phyloP scores from a whole-genome alignment of 2,888 invertebrate genomes.

The Hemaris fuciformis region DNA sequence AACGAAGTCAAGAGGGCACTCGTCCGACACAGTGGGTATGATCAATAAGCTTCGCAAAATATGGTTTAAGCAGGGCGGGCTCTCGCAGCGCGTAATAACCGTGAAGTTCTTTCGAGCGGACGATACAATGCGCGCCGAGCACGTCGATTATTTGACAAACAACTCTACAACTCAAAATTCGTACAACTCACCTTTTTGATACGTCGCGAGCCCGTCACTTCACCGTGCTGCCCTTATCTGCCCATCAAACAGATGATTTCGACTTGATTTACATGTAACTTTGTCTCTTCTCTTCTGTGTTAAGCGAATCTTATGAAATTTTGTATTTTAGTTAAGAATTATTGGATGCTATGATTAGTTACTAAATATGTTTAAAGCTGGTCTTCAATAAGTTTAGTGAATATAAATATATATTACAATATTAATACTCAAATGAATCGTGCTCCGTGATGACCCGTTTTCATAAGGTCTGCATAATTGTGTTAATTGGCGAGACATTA shows the following conservation, averaged over 20 bases:
- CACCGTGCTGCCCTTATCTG: conserved; percentile 18
- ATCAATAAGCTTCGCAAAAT: conserved; percentile 37
- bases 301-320: too few species aligned
- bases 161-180: conserved; percentile 63
- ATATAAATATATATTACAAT: too few species aligned
- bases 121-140: conserved; percentile 51
- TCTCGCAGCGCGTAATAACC: conserved; percentile 54
- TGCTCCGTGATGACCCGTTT: too few species aligned
- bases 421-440: too few species aligned
- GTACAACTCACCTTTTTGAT: conserved; percentile 60
- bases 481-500: too few species aligned
- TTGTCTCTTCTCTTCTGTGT: too few species aligned
- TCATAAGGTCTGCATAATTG: too few species aligned
- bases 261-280: neutral
- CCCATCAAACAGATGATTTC: conserved; percentile 49
- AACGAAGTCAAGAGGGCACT: conserved; percentile 23
- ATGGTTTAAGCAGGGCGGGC: conserved; percentile 37
- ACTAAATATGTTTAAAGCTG: too few species aligned
- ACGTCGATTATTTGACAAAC: conserved; percentile 65
- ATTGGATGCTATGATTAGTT: too few species aligned
- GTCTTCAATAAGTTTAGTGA: too few species aligned
- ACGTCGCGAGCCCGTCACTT: conserved; percentile 20
- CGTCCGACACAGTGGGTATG: conserved; percentile 23
- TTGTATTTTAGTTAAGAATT: too few species aligned
- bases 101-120: conserved; percentile 46